Base-by-base conservation (phyloP, 2,888 invertebrate genomes). In the Leucoma salicis region DNA sequence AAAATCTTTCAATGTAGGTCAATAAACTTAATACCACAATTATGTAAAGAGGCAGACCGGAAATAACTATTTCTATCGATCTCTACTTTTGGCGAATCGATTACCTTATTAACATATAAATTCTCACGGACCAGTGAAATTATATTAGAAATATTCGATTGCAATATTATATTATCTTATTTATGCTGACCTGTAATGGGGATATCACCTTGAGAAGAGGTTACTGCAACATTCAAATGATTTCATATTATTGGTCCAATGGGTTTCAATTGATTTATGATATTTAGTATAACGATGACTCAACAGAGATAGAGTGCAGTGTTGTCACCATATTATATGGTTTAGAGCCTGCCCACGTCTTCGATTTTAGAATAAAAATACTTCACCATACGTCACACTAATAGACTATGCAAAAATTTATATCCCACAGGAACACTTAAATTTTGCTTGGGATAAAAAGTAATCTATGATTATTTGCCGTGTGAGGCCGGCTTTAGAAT, bases 51-150 rank as follows among this genome's bases (percentile, higher is more conserved):
- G 39, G 13, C 46, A 57, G 55, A 53, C 47, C 66, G 62, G 67
- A 70, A 68, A 53, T 18, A 12, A 14, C n/a, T 15, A 40, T 34
- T 31, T 34, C 42, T 39, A 45, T 31, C 39, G 16, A 45, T 47
- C 42, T 36, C 39, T 11, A n/a, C 18, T 45, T 42, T 35, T 43
- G 35, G 42, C 38, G 11, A 35, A 31, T 42, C 29, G 32, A 14
- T 27, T 37, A 39, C 18, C 35, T 39, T 10, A 75, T 74, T 67
- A 68, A 46, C 65, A 70, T 73, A 71, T 55, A 66, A 66, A 77
- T 77, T 74, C 68, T 62, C 63, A 70, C 41, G 47, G 59, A 45
- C 53, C 49, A 56, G 73, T 73, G 75, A 80, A 79, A 77, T 69
- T 64, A 44, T 21, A 8, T 53, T 63, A 68, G 39, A 44, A 44